Conservation (phyloP, 2,113 vertebrate genomes). For the Nannobrachium achirus region DNA sequence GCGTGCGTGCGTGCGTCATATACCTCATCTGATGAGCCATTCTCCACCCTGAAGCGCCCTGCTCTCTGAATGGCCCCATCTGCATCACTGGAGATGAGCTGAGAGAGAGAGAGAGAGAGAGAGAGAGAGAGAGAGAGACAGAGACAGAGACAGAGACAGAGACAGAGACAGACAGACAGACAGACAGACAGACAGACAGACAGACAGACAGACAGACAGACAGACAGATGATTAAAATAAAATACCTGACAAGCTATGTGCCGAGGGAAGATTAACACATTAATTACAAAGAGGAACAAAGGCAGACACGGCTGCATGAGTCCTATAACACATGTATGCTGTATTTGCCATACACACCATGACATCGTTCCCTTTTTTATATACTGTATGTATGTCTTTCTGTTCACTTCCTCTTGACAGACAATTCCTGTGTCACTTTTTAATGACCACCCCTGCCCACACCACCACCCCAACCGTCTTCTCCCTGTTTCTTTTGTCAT, state of each 20-base stretch:
- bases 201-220: slow-evolving; percentile 12
- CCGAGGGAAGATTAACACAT: neutral
- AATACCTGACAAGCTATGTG: too few relatives aligned
- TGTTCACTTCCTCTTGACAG: neutral
- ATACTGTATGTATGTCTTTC: neutral
- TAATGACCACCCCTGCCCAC: too few relatives aligned
- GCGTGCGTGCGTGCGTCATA: neutral
- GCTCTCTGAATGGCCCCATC: slow-evolving; percentile 98
- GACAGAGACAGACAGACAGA: neutral
- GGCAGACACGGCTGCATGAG: neutral
- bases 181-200: neutral
- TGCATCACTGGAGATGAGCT: slow-evolving; percentile 98
- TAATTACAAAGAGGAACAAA: neutral
- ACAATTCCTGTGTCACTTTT: neutral
- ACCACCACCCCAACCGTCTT: too few relatives aligned
- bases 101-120: slow-evolving; percentile 13
- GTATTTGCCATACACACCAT: neutral
- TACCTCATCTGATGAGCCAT: slow-evolving; percentile 94
- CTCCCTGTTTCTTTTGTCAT: too few relatives aligned
- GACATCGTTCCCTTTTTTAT: neutral
- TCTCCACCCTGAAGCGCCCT: slow-evolving; percentile 97
- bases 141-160: neutral
- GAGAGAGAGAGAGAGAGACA: slow-evolving; percentile 27
- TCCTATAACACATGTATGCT: too few relatives aligned
- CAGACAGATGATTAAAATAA: neutral